These are phyloP conservation scores for Micronycteris hirsuta DNA, from an alignment of 2,113 vertebrate genomes.

Conservation along the genomic window DNA sequence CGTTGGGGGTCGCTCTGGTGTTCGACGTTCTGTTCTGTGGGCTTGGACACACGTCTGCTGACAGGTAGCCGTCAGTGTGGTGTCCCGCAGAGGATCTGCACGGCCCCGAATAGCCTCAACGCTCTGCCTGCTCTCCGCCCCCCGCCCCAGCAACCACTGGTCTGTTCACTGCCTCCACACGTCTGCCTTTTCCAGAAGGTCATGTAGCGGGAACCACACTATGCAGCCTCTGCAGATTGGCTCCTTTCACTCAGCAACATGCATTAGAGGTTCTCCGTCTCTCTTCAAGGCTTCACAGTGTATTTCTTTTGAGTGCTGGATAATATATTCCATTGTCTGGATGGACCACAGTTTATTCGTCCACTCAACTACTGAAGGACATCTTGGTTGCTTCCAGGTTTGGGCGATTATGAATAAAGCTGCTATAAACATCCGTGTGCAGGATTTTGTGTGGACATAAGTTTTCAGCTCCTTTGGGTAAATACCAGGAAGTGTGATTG, in stretches of 20 bases:
- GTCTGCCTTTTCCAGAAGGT: neutral
- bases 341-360: neutral
- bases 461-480: neutral
- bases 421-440: neutral
- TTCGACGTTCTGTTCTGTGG: neutral
- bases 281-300: neutral
- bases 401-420: neutral
- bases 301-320: too few relatives aligned
- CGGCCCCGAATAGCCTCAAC: neutral
- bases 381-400: neutral
- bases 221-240: neutral
- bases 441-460: neutral
- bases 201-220: neutral
- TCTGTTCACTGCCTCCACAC: too few relatives aligned
- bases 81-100: rapidly evolving
- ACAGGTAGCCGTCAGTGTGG: rapidly evolving
- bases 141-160: neutral
- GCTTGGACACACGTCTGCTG: neutral
- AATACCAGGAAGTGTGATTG: neutral
- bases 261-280: too few relatives aligned
- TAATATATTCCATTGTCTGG: neutral
- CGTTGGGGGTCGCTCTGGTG: neutral
- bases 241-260: neutral
- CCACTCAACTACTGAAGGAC: neutral
- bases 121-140: neutral